Evolutionary conservation across 64 coral and sea anemone species (phyloP), one percentile per base, ranked within the genome.

Genomic region (Dendrophyllia cribrosa): DNA sequence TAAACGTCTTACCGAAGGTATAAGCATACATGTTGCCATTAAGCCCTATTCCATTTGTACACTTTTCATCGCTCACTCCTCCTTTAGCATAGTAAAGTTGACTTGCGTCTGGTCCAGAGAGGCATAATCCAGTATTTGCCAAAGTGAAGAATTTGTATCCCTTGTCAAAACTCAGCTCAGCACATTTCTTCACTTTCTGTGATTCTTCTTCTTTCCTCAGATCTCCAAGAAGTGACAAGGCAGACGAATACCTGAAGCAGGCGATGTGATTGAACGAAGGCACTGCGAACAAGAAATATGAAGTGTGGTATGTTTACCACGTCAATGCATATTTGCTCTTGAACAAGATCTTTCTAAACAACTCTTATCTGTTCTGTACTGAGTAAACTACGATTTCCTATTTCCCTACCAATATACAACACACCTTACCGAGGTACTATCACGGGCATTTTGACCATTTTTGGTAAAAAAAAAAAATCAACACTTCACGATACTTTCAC

Each of bases 111-210:
- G 5, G 3, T 13, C 70, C 34, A 11, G 70, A 72, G 9, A 72
- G 34, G 11, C 88, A 89, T 4, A 78, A 65, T 4, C 88, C 88
- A 17, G 65, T 78, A 56, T 68, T 25, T 21, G 59, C 88, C 12
- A 89, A 5, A n/a, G 88, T 58, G 22, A 89, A 89, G 58, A 65
- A 74, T 53, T 21, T 89, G 44, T 61, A 89, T 17, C 74, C 88
- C 15, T 76, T 58, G 2, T 77, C 74, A 24, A 77, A 66, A 2
- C 59, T 22, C 3, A 89, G 74, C 11, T 47, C 24, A 9, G 26
- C 58, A 34, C 70, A 72, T 16, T 72, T 43, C 70, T 43, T 17
- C 12, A 72, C 24, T 15, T 13, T 72, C 16, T 66, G 19, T 12
- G 5, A 43, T 13, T 72, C 70, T 15, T 23, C 3, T 5, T 46